Percentiles rank a stretch among this genome's conserved stretches.
These are phyloP conservation scores for Myotis vivesi DNA, from an alignment of 2,797 vertebrate species.

Conservation along the genomic window DNA sequence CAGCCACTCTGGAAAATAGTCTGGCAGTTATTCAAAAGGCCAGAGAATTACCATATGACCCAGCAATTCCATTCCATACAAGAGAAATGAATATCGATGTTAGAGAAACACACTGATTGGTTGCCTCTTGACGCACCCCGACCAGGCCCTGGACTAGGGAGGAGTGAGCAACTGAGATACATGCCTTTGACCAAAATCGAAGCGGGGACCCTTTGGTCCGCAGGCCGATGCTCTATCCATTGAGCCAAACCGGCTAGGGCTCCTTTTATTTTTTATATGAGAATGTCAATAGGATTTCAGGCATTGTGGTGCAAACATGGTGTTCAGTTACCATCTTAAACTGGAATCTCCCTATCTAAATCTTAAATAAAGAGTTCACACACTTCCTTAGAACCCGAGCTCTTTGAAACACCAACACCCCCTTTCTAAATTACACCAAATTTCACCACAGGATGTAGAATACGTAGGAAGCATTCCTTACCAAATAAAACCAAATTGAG, in stretches of 20 bases:
- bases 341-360: not conserved
- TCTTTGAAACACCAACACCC: not conserved
- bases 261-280: not conserved
- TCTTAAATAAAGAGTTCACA: not conserved
- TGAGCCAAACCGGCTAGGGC: not conserved
- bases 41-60: not conserved
- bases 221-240: not conserved
- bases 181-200: too few relatives aligned
- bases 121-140: too few relatives aligned
- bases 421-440: slow-evolving; percentile 14
- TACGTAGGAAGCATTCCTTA: not conserved
- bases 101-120: not conserved
- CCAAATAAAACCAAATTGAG: not conserved
- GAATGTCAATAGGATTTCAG: not conserved
- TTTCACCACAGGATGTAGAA: not conserved
- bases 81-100: not conserved
- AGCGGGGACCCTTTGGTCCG: too few relatives aligned
- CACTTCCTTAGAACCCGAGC: not conserved
- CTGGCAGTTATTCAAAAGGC: not conserved
- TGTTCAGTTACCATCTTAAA: not conserved
- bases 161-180: too few relatives aligned
- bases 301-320: not conserved
- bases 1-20: not conserved
- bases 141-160: too few relatives aligned
- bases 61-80: not conserved